Percentiles rank a stretch among this genome's conserved stretches.
phyloP scores from a whole-genome alignment of 2,797 vertebrate genomes.

The Acrossocheilus wenchowensis region DNA sequence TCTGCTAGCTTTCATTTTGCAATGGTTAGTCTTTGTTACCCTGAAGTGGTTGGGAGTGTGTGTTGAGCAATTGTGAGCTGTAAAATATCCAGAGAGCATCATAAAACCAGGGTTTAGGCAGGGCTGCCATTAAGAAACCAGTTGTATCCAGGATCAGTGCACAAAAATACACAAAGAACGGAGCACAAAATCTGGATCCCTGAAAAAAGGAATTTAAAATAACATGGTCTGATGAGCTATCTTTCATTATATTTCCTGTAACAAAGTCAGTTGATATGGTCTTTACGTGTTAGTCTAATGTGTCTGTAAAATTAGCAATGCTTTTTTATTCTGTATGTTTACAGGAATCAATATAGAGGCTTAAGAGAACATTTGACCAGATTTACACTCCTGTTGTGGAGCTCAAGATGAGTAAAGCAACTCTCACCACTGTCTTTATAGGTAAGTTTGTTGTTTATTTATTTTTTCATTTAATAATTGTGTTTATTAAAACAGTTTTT shows the following conservation, averaged over 20 bases:
- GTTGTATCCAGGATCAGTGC: neutral
- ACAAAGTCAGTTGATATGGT: neutral
- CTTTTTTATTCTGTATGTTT: slow-evolving; percentile 51
- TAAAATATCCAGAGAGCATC: neutral
- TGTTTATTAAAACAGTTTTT: neutral
- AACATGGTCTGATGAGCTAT: neutral
- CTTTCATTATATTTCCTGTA: slow-evolving; percentile 6
- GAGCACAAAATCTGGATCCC: neutral
- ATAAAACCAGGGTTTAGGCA: slow-evolving; percentile 9
- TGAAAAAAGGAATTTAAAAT: slow-evolving; percentile 1
- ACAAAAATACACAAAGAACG: slow-evolving; percentile 22
- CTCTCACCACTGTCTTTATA: slow-evolving; percentile 68
- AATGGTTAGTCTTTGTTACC: neutral
- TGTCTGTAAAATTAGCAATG: slow-evolving; percentile 24
- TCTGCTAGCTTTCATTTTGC: neutral
- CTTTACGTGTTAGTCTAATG: neutral
- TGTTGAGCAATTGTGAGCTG: neutral
- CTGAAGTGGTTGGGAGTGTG: neutral
- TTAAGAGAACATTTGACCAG: slow-evolving; percentile 62
- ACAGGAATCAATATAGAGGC: slow-evolving; percentile 47
- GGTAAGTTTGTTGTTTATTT: slow-evolving; percentile 66
- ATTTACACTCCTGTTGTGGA: slow-evolving; percentile 38
- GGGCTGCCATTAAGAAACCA: slow-evolving; percentile 23
- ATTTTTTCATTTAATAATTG: neutral
- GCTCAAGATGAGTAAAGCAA: slow-evolving; percentile 72